phyloP scores from a whole-genome alignment of 2,797 vertebrate genomes.

The Morelia viridis region DNA sequence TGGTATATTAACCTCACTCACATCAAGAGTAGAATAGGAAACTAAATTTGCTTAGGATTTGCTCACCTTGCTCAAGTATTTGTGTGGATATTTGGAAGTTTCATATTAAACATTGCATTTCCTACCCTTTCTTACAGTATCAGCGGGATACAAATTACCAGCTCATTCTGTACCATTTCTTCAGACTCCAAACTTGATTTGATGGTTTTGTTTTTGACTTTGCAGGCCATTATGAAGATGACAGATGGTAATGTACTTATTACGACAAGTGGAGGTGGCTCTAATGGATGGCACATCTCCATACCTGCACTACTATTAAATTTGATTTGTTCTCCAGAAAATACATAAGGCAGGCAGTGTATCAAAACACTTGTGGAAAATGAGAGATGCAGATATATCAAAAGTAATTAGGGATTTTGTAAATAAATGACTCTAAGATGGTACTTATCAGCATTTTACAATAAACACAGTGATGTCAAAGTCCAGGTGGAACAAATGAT shows the following conservation, averaged over 20 bases:
- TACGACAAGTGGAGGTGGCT: constrained; percentile 64
- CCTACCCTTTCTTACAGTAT: constrained; percentile 35
- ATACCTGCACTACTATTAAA: constrained; percentile 54
- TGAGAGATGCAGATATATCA: constrained; percentile 37
- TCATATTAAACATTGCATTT: constrained; percentile 19
- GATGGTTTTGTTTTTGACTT: constrained; percentile 39
- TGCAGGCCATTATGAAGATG: constrained; percentile 33
- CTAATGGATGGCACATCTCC: constrained; percentile 52
- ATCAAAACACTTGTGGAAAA: constrained; percentile 51
- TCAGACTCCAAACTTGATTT: constrained; percentile 39
- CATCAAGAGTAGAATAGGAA: not conserved
- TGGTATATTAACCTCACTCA: not conserved
- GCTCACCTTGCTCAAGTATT: not conserved
- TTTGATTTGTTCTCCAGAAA: constrained; percentile 51
- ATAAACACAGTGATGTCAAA: constrained; percentile 30
- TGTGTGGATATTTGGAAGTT: not conserved
- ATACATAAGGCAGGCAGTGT: constrained; percentile 49
- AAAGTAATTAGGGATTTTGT: constrained; percentile 34
- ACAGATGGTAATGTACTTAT: constrained; percentile 59
- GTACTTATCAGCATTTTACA: constrained; percentile 39
- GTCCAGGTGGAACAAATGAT: constrained; percentile 29
- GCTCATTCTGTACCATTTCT: constrained; percentile 62
- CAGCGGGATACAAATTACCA: constrained; percentile 41
- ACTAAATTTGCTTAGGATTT: not conserved
- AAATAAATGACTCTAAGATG: constrained; percentile 40